Base-by-base conservation (phyloP, 2,888 invertebrate genomes). In the Hyles lineata region DNA sequence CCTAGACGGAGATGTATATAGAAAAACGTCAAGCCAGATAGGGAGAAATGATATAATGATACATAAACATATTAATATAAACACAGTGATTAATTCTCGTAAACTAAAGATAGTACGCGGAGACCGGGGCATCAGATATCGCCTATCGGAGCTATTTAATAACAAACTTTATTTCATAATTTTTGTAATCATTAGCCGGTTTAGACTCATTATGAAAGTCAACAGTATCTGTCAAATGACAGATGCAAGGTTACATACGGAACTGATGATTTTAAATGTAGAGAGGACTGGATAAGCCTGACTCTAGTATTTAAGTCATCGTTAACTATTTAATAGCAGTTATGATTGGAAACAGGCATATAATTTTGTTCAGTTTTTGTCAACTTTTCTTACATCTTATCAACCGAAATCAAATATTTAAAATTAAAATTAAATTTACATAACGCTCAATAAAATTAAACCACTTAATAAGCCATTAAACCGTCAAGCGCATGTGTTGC, bases 401-500 rank as follows among this genome's bases (percentile, higher is more conserved):
- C n/a, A 55, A 55, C 19, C 55, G 6, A 6, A 55, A 43, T 43
- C 55, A 6, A 55, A 6, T 2, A 17, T n/a, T n/a, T n/a, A 5
- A n/a, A 17, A 43, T n/a, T 29, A n/a, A 17, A 43, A 43, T 43
- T 55, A 43, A 43, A 43, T 43, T 43, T 9, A 23, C 23, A 23
- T 25, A 15, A 7, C 25, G 7, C 3, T 61, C 17, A 32, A 29
- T 61, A 29, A 25, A 61, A 25, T 61, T 29, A 25, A 29, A 61
- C 15, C 19, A 61, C 50, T 67, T 67, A 67, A 67, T 23, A 50
- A 43, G 7, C 67, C 23, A 67, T 67, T 63, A 63, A 25, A 55
- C 32, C 32, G 52, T 50, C 43, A 21, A 67, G 43, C 32, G n/a
- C 58, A 70, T 52, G 29, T 70, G 32, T n/a, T 70, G 70, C 70